Conservation (phyloP, 2,113 vertebrate species). For the Ifrita kowaldi region DNA sequence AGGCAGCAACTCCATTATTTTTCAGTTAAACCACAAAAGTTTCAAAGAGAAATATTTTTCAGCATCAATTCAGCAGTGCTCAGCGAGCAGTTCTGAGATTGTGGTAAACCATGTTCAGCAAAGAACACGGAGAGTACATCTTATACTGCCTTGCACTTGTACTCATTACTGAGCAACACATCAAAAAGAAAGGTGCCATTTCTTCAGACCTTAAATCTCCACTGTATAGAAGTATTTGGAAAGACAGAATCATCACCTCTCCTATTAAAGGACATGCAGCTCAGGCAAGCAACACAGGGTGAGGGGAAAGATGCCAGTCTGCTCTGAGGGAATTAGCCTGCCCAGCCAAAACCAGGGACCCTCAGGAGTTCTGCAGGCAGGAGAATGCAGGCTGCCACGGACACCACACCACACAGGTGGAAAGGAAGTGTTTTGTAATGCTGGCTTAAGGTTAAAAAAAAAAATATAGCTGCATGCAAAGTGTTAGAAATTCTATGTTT, state of each 20-base stretch:
- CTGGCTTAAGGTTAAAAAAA: not conserved
- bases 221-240: not conserved
- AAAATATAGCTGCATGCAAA: not conserved
- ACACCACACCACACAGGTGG: no score
- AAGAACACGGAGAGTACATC: rapidly evolving
- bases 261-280: rapidly evolving
- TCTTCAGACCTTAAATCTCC: not conserved
- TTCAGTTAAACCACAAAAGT: not conserved
- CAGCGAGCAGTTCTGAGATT: not conserved
- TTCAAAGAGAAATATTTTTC: not conserved
- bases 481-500: not conserved
- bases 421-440: rapidly evolving
- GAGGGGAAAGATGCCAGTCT: not conserved
- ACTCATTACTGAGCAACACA: not conserved
- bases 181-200: not conserved
- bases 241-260: not conserved
- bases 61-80: not conserved
- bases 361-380: rapidly evolving
- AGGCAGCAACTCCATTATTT: not conserved
- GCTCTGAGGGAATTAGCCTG: not conserved
- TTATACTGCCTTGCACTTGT: not conserved
- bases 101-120: not conserved
- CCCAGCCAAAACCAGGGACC: no score
- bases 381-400: not conserved
- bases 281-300: rapidly evolving